A percentile compares a stretch with the other conserved stretches of the same genome.
phyloP scores from a whole-genome alignment of 1,140 invertebrate species.

The Eriocheir sinensis region DNA sequence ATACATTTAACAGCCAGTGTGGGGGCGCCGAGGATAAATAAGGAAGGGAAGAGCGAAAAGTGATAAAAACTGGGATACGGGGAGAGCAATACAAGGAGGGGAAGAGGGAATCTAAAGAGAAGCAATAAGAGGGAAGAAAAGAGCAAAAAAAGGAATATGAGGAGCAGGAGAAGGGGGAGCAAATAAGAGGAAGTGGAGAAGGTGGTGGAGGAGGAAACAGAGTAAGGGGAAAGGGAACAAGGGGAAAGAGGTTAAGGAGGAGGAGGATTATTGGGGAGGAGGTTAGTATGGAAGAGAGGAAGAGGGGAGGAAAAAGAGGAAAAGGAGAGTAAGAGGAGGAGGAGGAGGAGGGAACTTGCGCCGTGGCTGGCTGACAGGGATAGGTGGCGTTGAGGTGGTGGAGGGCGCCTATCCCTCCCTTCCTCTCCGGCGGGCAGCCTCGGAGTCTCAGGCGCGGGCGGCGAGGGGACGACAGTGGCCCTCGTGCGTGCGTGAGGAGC shows the following conservation, averaged over 20 bases:
- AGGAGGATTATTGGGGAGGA: too few relatives aligned
- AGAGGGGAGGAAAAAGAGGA: conserved; percentile 31
- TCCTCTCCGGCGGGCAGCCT: too few relatives aligned
- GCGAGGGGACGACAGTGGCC: background rate
- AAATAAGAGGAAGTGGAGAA: too few relatives aligned
- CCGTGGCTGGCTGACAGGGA: background rate
- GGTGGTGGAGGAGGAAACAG: conserved; percentile 40
- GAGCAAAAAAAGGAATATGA: conserved; percentile 29
- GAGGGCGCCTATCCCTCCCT: too few relatives aligned
- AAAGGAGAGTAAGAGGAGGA: conserved; percentile 33
- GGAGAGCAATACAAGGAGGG: conserved; percentile 7
- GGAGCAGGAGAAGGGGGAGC: conserved; percentile 1
- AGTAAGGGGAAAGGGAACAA: conserved; percentile 2
- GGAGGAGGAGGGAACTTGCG: conserved; percentile 30
- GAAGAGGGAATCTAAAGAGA: background rate
- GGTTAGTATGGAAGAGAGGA: too few relatives aligned
- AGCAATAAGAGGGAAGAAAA: conserved; percentile 39
- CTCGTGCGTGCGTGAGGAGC: background rate
- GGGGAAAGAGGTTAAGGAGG: conserved; percentile 5
- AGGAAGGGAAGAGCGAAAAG: background rate
- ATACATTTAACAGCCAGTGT: background rate
- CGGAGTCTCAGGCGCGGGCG: background rate
- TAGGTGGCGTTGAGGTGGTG: conserved; percentile 32
- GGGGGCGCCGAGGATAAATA: background rate
- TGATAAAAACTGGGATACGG: background rate